Percentiles rank a stretch among this genome's conserved stretches.
These are phyloP conservation scores for Vulpes ferrilata DNA, from an alignment of 2,113 vertebrate species.

Conservation along the genomic window DNA sequence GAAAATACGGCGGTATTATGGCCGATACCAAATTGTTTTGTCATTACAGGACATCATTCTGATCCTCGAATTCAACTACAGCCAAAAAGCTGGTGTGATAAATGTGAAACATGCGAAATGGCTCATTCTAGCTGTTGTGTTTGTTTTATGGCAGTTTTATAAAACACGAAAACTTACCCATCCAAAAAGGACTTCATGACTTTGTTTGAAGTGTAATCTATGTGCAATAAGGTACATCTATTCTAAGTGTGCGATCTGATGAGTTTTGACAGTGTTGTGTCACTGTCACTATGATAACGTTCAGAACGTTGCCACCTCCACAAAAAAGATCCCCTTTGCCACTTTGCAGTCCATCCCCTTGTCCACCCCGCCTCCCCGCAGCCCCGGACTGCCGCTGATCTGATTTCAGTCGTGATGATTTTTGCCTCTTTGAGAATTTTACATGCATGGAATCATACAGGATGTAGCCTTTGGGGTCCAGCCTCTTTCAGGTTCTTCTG, in stretches of 20 bases:
- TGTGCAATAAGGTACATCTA: background rate
- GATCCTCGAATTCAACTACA: conserved; percentile 12
- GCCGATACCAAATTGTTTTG: background rate
- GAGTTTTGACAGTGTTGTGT: conserved; percentile 11
- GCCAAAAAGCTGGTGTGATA: background rate
- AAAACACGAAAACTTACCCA: background rate
- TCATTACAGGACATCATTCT: background rate
- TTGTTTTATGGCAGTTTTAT: background rate
- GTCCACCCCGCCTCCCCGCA: fast-evolving
- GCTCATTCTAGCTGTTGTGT: background rate
- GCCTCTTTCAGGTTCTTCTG: background rate
- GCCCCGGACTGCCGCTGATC: background rate
- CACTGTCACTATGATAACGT: background rate
- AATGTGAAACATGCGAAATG: background rate
- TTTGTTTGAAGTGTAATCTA: background rate
- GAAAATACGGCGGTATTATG: background rate
- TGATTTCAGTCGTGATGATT: background rate
- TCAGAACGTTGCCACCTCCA: background rate
- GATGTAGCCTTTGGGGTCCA: background rate
- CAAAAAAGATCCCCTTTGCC: background rate
- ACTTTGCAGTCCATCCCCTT: background rate
- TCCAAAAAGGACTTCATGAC: background rate
- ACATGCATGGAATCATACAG: background rate
- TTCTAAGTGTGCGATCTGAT: background rate
- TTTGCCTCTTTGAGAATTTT: background rate